Evolutionary conservation across 37 sponge, comb jelly and placozoan species (phyloP).

Genomic region (Ephydatia muelleri): DNA sequence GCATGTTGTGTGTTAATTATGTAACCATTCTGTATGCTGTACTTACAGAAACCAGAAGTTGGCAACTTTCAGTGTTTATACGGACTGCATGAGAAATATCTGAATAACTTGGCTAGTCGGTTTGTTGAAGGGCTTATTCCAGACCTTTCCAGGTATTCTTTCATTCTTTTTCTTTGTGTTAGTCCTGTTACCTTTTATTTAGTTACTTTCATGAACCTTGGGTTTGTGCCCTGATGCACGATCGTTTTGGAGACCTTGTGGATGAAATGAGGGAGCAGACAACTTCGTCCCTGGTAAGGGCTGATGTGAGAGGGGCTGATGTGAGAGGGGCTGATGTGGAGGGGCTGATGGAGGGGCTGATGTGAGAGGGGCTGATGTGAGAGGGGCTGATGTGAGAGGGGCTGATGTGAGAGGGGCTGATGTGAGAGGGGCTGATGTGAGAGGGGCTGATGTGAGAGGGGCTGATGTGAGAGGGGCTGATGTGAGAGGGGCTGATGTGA

Average conservation of each 20-base stretch:
- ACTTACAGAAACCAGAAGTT: slow-evolving; percentile 51
- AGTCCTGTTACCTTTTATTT: not conserved
- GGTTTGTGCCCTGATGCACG: slow-evolving; percentile 88
- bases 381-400: not conserved
- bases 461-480: not conserved
- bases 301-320: not conserved
- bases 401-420: not conserved
- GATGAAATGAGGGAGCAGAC: slow-evolving; percentile 81
- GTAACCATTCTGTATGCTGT: not conserved
- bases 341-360: not conserved
- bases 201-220: slow-evolving; percentile 90
- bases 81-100: slow-evolving; percentile 90
- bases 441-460: not conserved
- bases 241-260: slow-evolving; percentile 86
- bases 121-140: slow-evolving; percentile 57
- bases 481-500: not conserved
- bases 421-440: not conserved
- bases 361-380: not conserved
- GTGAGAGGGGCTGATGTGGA: not conserved
- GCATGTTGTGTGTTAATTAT: too few relatives aligned
- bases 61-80: slow-evolving; percentile 83
- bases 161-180: not conserved
- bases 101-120: slow-evolving; percentile 82
- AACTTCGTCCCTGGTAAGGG: not conserved
- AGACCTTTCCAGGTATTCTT: slow-evolving; percentile 66